Percentiles rank a stretch among this genome's conserved stretches.
Evolutionary conservation across 1,140 invertebrate species (phyloP).

Genomic region (Capitella teleta): DNA sequence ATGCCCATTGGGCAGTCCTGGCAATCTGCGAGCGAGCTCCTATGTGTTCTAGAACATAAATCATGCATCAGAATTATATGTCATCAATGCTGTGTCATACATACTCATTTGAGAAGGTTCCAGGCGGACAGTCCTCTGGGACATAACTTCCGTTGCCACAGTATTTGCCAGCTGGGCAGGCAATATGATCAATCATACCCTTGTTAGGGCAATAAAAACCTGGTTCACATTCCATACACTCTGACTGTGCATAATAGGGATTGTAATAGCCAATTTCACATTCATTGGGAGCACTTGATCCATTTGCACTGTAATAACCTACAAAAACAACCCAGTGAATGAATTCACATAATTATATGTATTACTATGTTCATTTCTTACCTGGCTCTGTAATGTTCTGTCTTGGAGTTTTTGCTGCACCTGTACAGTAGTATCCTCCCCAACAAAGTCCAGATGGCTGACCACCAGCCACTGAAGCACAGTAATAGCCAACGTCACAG

Average conservation of each 20-base stretch:
- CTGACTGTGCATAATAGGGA: slow-evolving; percentile 18
- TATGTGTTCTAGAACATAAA: slow-evolving; percentile 20
- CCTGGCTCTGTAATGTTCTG: slow-evolving; percentile 26
- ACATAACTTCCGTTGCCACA: slow-evolving; percentile 28
- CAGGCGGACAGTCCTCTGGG: slow-evolving; percentile 26
- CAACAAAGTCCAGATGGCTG: slow-evolving; percentile 30
- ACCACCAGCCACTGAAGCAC: slow-evolving; percentile 28
- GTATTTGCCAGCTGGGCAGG: slow-evolving; percentile 30
- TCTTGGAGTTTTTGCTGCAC: slow-evolving; percentile 20
- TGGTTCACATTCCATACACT: slow-evolving; percentile 25
- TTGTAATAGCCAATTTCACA: slow-evolving; percentile 28
- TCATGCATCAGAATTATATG: background rate
- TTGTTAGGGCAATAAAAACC: slow-evolving; percentile 33
- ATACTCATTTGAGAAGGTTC: slow-evolving; percentile 18
- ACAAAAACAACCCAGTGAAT: background rate
- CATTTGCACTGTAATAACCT: slow-evolving; percentile 31
- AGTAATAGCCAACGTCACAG: slow-evolving; percentile 36
- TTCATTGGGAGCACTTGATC: slow-evolving; percentile 23
- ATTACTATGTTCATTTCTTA: slow-evolving; percentile 9
- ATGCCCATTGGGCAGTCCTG: slow-evolving; percentile 25
- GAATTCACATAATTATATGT: background rate
- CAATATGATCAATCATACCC: slow-evolving; percentile 25
- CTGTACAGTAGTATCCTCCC: slow-evolving; percentile 33
- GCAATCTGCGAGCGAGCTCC: slow-evolving; percentile 23
- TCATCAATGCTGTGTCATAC: background rate